These are phyloP conservation scores for Hippocampus zosterae DNA, from an alignment of 2,113 vertebrate genomes.

Conservation along the genomic window DNA sequence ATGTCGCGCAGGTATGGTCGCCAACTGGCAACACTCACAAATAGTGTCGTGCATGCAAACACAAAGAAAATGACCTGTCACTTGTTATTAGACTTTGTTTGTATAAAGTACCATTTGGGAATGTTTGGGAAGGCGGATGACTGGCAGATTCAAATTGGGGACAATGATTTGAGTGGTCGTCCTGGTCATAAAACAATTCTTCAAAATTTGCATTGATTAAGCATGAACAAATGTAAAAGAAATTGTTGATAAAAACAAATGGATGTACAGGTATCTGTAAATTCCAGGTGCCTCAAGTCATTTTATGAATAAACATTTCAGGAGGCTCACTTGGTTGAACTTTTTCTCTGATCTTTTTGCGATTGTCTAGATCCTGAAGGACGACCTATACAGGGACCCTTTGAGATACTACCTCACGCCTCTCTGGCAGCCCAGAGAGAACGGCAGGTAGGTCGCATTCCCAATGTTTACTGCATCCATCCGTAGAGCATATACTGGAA, in stretches of 20 bases:
- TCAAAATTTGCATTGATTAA: too few species aligned
- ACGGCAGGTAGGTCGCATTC: constrained; percentile 68
- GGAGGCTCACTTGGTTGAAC: background rate
- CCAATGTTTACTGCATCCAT: background rate
- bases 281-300: too few species aligned
- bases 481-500: background rate
- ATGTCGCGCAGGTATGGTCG: constrained; percentile 72
- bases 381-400: constrained; percentile 75
- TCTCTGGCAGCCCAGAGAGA: constrained; percentile 74
- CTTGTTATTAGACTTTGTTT: too few species aligned
- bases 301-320: background rate
- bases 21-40: background rate
- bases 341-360: background rate
- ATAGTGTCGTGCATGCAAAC: background rate
- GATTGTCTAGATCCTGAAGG: constrained; percentile 70
- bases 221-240: too few species aligned
- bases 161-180: too few species aligned
- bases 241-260: too few species aligned
- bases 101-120: too few species aligned
- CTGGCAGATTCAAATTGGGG: too few species aligned
- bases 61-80: too few species aligned
- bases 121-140: too few species aligned
- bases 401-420: constrained; percentile 78
- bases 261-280: too few species aligned
- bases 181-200: too few species aligned